Evolutionary conservation across 2,113 vertebrate genomes (phyloP), one percentile per base, ranked within the genome.

Genomic region (Cervus canadensis): DNA sequence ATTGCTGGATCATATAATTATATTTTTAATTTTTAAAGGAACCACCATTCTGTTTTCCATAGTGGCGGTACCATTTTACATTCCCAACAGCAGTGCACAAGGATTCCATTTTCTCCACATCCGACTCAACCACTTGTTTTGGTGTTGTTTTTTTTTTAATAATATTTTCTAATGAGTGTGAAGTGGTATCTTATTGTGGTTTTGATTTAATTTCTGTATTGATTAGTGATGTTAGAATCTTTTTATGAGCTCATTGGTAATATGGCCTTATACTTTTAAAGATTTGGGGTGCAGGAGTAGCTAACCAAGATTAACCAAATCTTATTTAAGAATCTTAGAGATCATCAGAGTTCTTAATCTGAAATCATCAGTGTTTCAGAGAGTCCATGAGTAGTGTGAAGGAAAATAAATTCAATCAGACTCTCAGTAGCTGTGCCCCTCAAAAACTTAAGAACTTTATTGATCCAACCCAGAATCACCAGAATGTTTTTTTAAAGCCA

Each of bases 351-450:
- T 93, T 91, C 83, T 97, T 71, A 54, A 33, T 91, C 76, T 90
- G 86, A 96, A 91, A 91, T 88, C 7, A 48, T 62, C 48, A 71
- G 16, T 93, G 19, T 96, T 96, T 81, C 59, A 60, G 60, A 83
- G 17, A 83, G 26, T 87, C 8, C 26, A 62, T 30, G n/a, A 91
- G 88, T 36, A 92, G 25, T 10, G n/a, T 83, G 21, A 48, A 93
- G 48, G 54, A 92, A 91, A 85, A 25, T 57, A 90, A 82, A 76
- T 85, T 91, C 33, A 36, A 7, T 96, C 26, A 64, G 33, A 76
- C 79, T 91, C 48, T 91, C 30, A 91, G 36, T 45, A 56, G 30
- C 59, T 87, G 1, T 64, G 54, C 78, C 10, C 56, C 4, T 57
- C 45, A 89, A 50, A 95, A 76, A 57, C 17, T 19, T 89, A 92